Percentiles rank a stretch among this genome's conserved stretches.
Evolutionary conservation across 2,888 invertebrate genomes (phyloP).

Genomic region (Stenurella melanura): DNA sequence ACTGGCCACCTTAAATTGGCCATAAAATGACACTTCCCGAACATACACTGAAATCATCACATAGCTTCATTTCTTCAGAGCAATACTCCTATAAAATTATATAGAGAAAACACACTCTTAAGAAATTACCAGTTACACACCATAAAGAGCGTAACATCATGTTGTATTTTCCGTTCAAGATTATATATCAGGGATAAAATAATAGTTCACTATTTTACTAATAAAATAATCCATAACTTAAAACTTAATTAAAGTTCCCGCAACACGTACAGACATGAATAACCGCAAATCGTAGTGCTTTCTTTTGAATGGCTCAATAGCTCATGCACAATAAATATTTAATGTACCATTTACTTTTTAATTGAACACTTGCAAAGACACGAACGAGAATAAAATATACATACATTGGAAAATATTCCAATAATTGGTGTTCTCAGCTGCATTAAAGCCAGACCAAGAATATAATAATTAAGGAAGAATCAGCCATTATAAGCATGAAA

Average conservation of each 20-base stretch:
- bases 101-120: not conserved
- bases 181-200: not conserved
- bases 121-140: not conserved
- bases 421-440: not conserved
- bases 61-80: not conserved
- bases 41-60: not conserved
- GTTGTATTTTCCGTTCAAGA: not conserved
- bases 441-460: too few species aligned
- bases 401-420: not conserved
- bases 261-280: slow-evolving; percentile 6
- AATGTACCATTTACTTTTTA: not conserved
- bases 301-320: not conserved
- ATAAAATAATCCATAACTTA: slow-evolving; percentile 3
- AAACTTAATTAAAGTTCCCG: not conserved
- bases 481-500: too few species aligned
- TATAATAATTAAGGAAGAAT: too few species aligned
- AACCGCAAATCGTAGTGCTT: not conserved
- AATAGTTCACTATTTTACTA: not conserved
- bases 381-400: not conserved
- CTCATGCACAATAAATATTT: slow-evolving; percentile 19
- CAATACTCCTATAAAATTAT: not conserved
- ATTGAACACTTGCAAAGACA: not conserved
- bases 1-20: too few species aligned
- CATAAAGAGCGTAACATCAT: not conserved
- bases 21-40: too few species aligned